Base-by-base conservation (phyloP, 1,140 invertebrate genomes). In the Octopus bimaculoides region DNA sequence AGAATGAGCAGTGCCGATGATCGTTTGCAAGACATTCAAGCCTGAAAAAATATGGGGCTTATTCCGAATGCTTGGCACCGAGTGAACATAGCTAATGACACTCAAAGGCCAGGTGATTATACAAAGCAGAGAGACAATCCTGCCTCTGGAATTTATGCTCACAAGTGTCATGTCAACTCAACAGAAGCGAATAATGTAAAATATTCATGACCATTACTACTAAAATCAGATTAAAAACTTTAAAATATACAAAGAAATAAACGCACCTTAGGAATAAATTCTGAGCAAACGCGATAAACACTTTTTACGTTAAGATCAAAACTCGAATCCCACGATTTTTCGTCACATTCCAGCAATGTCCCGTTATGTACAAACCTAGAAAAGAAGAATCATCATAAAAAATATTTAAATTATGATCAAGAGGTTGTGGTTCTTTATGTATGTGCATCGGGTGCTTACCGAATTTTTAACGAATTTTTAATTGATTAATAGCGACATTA, bases 291-390 rank as follows among this genome's bases (percentile, higher is more conserved):
- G 71, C 86, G 79, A 74, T 85, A 89, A 84, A 90, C 89, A 79
- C 90, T 89, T 78, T 90, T 89, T 17, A 91, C 90, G 84, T 91
- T 91, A 0, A 91, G 79, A 83, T 91, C 87, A 85, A 91, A 89
- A 17, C 86, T 87, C 71, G 88, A 87, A 78, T 91, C 88, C 89
- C 90, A 91, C 3, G 81, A 80, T 54, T 88, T 88, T 74, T 90
- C 89, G 66, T 85, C 84, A 41, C 86, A 87, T 17, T 91, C 88
- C 52, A 91, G 79, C 17, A 91, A 84, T 8, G 88, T 88, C 41
- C 90, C 90, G 83, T 88, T 80, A 80, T 87, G 86, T 8, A 90
- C 89, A 83, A 82, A 89, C 7, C 88, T 89, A 71, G 14, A 71
- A 71, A 71, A 61, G 26, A 41, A 41, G 26, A 41, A 41, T 41